Base-by-base conservation (phyloP, 2,797 vertebrate genomes). In the Buphagus erythrorhynchus region DNA sequence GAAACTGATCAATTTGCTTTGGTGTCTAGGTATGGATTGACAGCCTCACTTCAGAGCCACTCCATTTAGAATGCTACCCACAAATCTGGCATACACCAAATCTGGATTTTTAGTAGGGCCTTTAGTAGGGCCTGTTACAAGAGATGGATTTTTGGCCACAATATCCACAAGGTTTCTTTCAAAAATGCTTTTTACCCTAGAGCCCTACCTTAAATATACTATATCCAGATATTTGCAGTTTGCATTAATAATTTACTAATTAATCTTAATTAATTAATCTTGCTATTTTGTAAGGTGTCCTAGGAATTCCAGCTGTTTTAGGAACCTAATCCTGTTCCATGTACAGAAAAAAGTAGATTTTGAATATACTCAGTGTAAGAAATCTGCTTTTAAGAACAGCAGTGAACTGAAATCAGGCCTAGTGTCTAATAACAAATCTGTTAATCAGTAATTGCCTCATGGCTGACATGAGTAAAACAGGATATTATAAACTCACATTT, bases 201-300 rank as follows among this genome's bases (percentile, higher is more conserved):
- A 61, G 14, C 4, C 42, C 29, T 74, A 77, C 17, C 16, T 72
- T 91, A 45, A 89, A 43, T 29, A 55, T 58, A 42, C 57, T 71
- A n/a, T 58, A 87, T 45, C 25, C 35, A 77, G 28, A 48, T 80
- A 87, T 48, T 75, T 89, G 16, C 31, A 66, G 7, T 58, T 67
- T 80, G 20, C 18, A 58, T 80, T 85, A 89, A 61, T 38, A 86
- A 21, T 73, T 95, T 80, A 71, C 11, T 71, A 73, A 74, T 67
- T 46, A 38, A 72, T 86, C 38, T 63, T 71, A 88, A 93, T 90
- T 85, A 93, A 76, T 94, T 81, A 38, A 69, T 76, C 36, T 85
- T 71, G 19, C 11, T 83, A 54, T 85, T 91, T 88, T 33, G 1
- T 38, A 79, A 59, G 10, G 16, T 87, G 15, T 69, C 73, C 40